phyloP scores from a whole-genome alignment of 1,140 invertebrate genomes.

The Oppia nitens region DNA sequence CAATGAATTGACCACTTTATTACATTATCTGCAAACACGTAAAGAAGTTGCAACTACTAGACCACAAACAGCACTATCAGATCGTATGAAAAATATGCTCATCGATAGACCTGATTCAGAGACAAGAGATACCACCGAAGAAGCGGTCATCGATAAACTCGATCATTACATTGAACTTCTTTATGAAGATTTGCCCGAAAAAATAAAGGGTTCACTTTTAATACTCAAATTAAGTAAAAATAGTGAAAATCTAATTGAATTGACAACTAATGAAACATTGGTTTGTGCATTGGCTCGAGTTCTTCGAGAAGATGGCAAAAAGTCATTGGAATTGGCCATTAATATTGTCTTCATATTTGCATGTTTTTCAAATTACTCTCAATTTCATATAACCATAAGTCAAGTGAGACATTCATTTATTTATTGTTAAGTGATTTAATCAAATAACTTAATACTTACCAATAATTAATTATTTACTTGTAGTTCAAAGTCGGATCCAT shows the following conservation, averaged over 20 bases:
- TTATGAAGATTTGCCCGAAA: constrained; percentile 85
- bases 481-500: constrained; percentile 63
- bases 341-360: constrained; percentile 95
- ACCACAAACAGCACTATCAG: background rate
- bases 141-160: constrained; percentile 19
- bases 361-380: constrained; percentile 88
- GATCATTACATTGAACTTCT: constrained; percentile 88
- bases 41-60: constrained; percentile 30
- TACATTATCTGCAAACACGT: constrained; percentile 74
- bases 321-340: constrained; percentile 84
- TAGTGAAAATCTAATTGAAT: constrained; percentile 79
- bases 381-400: constrained; percentile 81
- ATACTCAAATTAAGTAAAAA: constrained; percentile 77
- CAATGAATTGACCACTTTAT: constrained; percentile 68
- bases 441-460: background rate
- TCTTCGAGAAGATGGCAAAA: constrained; percentile 88
- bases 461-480: constrained; percentile 22
- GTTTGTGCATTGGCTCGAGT: constrained; percentile 85
- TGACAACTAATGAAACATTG: constrained; percentile 87
- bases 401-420: constrained; percentile 24
- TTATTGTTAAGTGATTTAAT: background rate
- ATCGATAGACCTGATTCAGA: background rate
- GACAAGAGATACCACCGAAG: background rate
- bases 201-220: constrained; percentile 76
- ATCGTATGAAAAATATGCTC: background rate